A percentile compares a stretch with the other conserved stretches of the same genome.
These are phyloP conservation scores for Aphelenchoides fujianensis DNA, from an alignment of 1,140 invertebrate species.

Conservation along the genomic window DNA sequence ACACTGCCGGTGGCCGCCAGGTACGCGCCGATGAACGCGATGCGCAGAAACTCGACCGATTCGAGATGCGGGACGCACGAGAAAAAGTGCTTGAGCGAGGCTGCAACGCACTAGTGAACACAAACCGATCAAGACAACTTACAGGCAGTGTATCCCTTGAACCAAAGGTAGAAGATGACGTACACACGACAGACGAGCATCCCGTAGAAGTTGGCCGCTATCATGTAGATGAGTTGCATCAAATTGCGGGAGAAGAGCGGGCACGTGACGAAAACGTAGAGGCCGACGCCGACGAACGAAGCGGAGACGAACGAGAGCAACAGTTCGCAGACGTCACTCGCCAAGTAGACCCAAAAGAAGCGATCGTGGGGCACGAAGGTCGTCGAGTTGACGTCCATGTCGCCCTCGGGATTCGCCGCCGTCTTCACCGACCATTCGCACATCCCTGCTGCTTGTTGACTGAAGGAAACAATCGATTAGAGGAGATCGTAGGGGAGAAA, in stretches of 20 bases:
- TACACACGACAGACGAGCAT: not conserved
- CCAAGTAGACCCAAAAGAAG: not conserved
- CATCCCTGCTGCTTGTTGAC: no score
- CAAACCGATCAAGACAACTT: not conserved
- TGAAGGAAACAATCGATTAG: no score
- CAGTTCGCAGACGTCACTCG: not conserved
- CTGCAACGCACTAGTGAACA: not conserved
- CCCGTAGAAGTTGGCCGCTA: constrained; percentile 5
- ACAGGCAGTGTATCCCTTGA: not conserved
- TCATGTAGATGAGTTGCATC: not conserved
- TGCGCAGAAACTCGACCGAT: not conserved
- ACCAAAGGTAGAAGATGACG: not conserved
- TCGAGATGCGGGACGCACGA: not conserved
- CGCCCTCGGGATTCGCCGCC: no score
- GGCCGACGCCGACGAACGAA: not conserved
- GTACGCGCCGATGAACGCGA: not conserved
- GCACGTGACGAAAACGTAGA: not conserved
- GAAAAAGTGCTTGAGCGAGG: not conserved
- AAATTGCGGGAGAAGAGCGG: not conserved
- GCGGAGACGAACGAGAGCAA: not conserved
- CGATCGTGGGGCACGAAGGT: not conserved
- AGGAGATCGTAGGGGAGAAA: no score
- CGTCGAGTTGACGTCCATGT: no score
- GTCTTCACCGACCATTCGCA: no score
- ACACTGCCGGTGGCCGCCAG: not conserved